phyloP scores from a whole-genome alignment of 2,888 invertebrate genomes.

The Chelonus formosanus region DNA sequence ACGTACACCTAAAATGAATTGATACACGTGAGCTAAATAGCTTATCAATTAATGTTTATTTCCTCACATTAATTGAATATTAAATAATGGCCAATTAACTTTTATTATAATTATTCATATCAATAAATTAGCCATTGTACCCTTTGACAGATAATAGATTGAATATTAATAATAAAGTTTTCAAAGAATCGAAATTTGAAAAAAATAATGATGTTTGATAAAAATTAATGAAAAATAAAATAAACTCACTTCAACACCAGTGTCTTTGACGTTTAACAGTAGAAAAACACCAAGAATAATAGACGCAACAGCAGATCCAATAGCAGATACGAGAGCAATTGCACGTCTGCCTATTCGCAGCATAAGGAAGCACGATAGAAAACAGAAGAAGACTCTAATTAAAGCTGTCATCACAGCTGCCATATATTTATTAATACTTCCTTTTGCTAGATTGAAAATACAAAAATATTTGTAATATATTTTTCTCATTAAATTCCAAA shows the following conservation, averaged over 20 bases:
- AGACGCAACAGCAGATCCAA: conserved; percentile 74
- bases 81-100: too few species aligned
- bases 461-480: not conserved
- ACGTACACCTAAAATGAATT: conserved; percentile 58
- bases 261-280: conserved; percentile 59
- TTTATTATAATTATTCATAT: too few species aligned
- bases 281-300: conserved; percentile 70
- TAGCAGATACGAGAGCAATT: conserved; percentile 74
- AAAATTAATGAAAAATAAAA: too few species aligned
- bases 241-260: conserved; percentile 53
- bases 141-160: too few species aligned
- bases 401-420: conserved; percentile 77
- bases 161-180: too few species aligned
- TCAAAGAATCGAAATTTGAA: too few species aligned
- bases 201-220: too few species aligned
- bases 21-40: not conserved
- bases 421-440: conserved; percentile 65
- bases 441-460: conserved; percentile 62
- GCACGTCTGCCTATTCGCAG: conserved; percentile 73
- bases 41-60: too few species aligned
- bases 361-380: conserved; percentile 74
- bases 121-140: too few species aligned
- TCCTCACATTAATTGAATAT: too few species aligned
- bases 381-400: conserved; percentile 73
- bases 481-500: not conserved